Evolutionary conservation across 2,113 vertebrate species (phyloP).

Genomic region (Microcebus ravelobensis): DNA sequence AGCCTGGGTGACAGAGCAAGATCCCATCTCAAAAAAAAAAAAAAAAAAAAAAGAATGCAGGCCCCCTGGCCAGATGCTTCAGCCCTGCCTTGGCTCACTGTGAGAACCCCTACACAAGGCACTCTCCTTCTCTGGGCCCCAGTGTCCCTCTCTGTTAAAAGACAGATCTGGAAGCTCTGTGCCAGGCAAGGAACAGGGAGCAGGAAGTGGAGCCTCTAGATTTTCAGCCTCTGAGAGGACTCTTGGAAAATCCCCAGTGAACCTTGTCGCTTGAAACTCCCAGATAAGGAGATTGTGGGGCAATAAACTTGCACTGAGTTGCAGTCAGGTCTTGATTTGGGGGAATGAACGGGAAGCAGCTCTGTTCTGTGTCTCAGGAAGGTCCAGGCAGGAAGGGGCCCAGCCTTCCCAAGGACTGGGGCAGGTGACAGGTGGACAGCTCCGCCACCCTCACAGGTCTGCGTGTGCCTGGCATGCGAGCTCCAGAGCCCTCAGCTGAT

Average conservation of each 20-base stretch:
- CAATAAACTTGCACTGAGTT: constrained; percentile 42
- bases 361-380: not conserved
- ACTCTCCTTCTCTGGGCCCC: not conserved
- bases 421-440: not conserved
- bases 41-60: no score
- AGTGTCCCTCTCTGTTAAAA: not conserved
- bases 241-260: constrained; percentile 1
- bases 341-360: not conserved
- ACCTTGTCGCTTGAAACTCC: constrained; percentile 35
- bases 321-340: not conserved
- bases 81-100: not conserved
- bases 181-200: not conserved
- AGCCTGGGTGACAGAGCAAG: no score
- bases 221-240: not conserved
- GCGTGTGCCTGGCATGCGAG: not conserved
- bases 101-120: not conserved
- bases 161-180: not conserved
- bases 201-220: not conserved
- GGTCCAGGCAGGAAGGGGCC: not conserved
- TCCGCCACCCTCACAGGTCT: accelerated
- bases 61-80: no score
- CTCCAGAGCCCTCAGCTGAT: not conserved
- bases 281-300: constrained; percentile 8
- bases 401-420: not conserved
- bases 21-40: no score